Conservation (phyloP, 2,888 invertebrate species). For the Smittia sp. region DNA sequence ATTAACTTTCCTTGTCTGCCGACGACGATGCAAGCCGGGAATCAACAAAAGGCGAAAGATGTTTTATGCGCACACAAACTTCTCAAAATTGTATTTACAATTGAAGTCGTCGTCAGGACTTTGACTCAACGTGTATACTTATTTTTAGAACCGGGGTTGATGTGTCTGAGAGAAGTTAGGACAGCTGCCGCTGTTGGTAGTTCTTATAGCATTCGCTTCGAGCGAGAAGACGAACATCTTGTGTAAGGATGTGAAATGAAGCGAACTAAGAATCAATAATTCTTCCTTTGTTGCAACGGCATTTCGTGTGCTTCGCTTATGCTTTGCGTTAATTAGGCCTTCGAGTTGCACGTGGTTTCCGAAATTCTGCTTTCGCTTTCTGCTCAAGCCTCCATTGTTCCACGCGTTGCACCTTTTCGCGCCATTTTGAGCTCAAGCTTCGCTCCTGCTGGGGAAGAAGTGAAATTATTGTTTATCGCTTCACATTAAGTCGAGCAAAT, state of each 20-base stretch:
- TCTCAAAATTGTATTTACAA: constrained; percentile 12
- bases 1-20: not conserved
- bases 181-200: constrained; percentile 32
- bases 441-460: not conserved
- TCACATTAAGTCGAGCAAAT: not conserved
- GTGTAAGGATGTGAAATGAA: constrained; percentile 8
- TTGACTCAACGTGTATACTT: not conserved
- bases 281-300: not conserved
- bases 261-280: constrained; percentile 6
- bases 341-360: constrained; percentile 25
- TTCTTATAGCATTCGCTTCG: constrained; percentile 38
- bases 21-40: not conserved
- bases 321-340: constrained; percentile 11
- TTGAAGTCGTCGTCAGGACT: not conserved
- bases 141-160: constrained; percentile 22
- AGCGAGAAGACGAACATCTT: constrained; percentile 1
- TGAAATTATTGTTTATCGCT: constrained; percentile 14
- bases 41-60: constrained; percentile 10
- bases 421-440: constrained; percentile 28
- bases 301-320: not conserved
- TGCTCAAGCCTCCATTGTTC: not conserved
- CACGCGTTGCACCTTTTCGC: constrained; percentile 27
- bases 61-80: constrained; percentile 5
- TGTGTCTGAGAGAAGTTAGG: constrained; percentile 30
- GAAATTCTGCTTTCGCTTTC: not conserved